These are phyloP conservation scores for Luscinia luscinia DNA, from an alignment of 2,797 vertebrate species.

Conservation along the genomic window DNA sequence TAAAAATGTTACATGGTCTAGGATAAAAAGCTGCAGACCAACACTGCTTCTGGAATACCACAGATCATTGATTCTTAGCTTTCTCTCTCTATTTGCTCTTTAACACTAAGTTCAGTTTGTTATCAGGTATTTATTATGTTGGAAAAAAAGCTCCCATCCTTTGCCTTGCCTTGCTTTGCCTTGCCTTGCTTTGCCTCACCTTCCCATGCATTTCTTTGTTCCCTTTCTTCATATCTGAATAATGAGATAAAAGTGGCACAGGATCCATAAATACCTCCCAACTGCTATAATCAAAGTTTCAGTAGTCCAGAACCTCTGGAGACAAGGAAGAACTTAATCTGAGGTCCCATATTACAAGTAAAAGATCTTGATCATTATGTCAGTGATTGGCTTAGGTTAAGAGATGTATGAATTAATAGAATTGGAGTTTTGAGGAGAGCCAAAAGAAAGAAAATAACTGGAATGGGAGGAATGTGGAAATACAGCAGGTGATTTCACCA, in stretches of 20 bases:
- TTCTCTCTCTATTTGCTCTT: neutral
- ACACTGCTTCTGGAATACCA: neutral
- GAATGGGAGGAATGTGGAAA: neutral
- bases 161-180: accelerated
- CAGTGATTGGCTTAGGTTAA: neutral
- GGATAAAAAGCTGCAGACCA: neutral
- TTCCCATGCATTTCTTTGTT: neutral
- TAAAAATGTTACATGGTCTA: neutral
- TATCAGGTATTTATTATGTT: neutral
- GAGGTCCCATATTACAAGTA: neutral
- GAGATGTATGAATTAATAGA: neutral
- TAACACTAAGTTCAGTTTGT: neutral
- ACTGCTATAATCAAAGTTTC: neutral
- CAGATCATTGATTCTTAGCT: neutral
- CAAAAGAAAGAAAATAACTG: neutral
- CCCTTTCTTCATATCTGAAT: neutral
- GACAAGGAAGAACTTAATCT: neutral
- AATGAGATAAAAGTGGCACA: neutral
- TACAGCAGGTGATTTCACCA: neutral
- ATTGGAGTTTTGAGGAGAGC: neutral
- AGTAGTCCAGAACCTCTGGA: neutral
- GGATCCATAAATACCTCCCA: neutral
- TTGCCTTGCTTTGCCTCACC: accelerated
- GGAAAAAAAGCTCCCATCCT: neutral
- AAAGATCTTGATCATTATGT: neutral